Base-by-base conservation (phyloP, 2,797 vertebrate species). In the Anguilla megastoma region DNA sequence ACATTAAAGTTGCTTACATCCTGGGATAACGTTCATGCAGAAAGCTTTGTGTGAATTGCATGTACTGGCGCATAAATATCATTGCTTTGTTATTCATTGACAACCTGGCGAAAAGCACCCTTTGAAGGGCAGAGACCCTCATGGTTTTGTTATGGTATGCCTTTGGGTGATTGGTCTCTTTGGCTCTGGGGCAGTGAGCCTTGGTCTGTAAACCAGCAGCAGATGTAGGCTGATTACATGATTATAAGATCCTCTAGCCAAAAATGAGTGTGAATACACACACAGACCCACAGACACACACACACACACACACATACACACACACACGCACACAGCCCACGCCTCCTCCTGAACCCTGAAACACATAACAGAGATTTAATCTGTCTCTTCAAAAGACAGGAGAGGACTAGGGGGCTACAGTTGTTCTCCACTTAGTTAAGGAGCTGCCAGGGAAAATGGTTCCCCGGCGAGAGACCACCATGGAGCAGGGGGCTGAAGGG, bases 401-500 rank as follows among this genome's bases (percentile, higher is more conserved):
- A 88, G 88, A 74, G 85, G 63, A 5, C 41, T 54, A 30, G 56
- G 36, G 71, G 88, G 45, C 90, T 89, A 91, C 93, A 94, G 92
- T 92, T 93, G 91, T 85, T 93, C 92, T 90, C 87, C 91, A 93
- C 93, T 91, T 88, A 92, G 91, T 90, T 92, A 84, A 92, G 92
- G 90, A 91, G 93, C 91, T 91, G 90, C 92, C 91, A 92, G 94
- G 90, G 92, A 91, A 90, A 92, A 90, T 91, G 94, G 94, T 91
- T 95, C 94, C 93, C 94, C 91, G 92, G 94, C 90, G 93, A 93
- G 94, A 94, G 92, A 92, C 86, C 95, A 96, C 95, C 95, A 96
- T 95, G 94, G 90, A 93, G 91, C 92, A 94, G 92, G 54, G 16
- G 92, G 93, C 93, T 92, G 94, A 92, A 91, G 92, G 84, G 90